phyloP scores from a whole-genome alignment of 2,113 vertebrate genomes.

The Rhinopomastus cyanomelas region DNA sequence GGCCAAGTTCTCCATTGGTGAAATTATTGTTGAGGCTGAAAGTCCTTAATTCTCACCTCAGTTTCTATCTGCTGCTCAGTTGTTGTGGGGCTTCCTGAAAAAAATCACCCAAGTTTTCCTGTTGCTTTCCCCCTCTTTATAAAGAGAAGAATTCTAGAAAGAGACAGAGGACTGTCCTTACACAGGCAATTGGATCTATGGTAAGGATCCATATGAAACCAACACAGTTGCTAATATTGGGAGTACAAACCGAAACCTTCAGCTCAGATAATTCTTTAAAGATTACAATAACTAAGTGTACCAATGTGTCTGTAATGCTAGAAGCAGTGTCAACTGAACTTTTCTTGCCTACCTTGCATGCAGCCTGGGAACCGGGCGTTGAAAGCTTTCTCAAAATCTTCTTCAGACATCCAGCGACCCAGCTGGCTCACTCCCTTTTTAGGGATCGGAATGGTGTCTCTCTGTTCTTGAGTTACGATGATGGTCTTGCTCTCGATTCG shows the following conservation, averaged over 20 bases:
- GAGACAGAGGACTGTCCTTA: not conserved
- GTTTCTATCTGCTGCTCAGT: not conserved
- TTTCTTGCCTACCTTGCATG: slow-evolving; percentile 87
- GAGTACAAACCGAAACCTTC: not conserved
- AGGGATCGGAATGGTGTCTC: slow-evolving; percentile 84
- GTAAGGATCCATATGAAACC: not conserved
- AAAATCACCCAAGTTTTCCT: not conserved
- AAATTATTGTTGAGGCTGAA: not conserved
- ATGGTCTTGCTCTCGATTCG: slow-evolving; percentile 95
- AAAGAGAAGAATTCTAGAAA: not conserved
- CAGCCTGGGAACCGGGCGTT: slow-evolving; percentile 88
- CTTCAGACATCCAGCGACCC: slow-evolving; percentile 92
- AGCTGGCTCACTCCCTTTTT: slow-evolving; percentile 84
- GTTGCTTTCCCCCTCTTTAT: not conserved
- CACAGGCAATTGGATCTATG: not conserved
- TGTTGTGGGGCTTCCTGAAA: not conserved
- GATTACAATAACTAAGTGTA: not conserved
- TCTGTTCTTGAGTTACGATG: slow-evolving; percentile 87
- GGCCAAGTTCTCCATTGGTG: not conserved
- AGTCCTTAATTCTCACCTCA: not conserved
- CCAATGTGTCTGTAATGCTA: not conserved
- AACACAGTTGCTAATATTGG: not conserved
- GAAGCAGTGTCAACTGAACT: not conserved
- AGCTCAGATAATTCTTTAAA: not conserved
- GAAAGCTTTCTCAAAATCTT: slow-evolving; percentile 92